Conservation (phyloP, 2,113 vertebrate species). For the Calonectris borealis region DNA sequence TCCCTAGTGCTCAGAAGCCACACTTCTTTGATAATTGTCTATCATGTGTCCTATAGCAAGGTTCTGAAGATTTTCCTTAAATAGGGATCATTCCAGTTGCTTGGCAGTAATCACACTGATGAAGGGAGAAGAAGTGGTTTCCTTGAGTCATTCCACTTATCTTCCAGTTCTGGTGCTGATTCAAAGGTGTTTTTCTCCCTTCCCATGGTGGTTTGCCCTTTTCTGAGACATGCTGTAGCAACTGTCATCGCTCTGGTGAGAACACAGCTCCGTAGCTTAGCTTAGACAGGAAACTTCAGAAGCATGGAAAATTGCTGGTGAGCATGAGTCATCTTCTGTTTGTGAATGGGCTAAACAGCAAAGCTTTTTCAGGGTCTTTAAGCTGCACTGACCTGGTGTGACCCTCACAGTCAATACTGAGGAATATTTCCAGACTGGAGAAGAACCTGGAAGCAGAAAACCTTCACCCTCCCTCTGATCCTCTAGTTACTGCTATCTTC, state of each 20-base stretch:
- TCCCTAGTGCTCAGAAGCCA: neutral
- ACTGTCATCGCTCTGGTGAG: neutral
- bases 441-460: neutral
- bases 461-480: neutral
- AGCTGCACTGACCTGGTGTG: neutral
- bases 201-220: neutral
- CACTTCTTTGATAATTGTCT: neutral
- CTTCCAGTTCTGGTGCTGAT: neutral
- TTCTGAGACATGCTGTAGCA: neutral
- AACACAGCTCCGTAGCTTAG: neutral
- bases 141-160: neutral
- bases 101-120: neutral
- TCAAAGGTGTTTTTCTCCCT: conserved; percentile 22
- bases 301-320: neutral
- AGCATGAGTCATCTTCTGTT: conserved; percentile 13
- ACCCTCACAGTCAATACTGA: neutral
- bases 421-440: neutral
- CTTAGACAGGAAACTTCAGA: neutral
- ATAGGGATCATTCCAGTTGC: neutral
- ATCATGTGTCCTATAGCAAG: neutral
- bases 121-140: neutral
- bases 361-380: neutral
- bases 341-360: neutral
- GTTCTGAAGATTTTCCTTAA: neutral
- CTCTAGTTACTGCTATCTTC: neutral